Conservation (phyloP, 2,797 vertebrate genomes). For the Limnodromus scolopaceus region DNA sequence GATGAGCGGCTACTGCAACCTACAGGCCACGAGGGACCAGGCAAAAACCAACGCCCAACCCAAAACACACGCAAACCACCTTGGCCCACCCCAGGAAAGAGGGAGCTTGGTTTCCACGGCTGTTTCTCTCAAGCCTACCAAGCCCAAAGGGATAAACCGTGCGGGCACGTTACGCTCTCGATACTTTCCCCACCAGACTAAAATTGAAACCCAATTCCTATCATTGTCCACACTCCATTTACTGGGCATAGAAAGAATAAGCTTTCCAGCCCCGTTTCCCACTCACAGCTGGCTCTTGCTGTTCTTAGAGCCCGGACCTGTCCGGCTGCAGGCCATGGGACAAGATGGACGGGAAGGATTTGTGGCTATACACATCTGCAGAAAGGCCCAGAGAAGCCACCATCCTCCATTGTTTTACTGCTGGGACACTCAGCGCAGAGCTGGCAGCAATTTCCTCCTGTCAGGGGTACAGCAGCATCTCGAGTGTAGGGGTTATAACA, state of each 20-base stretch:
- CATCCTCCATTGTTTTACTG: not conserved
- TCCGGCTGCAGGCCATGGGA: not conserved
- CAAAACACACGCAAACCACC: not conserved
- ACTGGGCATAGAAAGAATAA: not conserved
- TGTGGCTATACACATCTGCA: not conserved
- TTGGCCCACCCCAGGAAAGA: not conserved
- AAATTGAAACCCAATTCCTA: not conserved
- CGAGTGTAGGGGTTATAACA: accelerated
- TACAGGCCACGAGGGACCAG: not conserved
- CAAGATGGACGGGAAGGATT: not conserved
- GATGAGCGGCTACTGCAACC: not conserved
- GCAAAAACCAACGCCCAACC: not conserved
- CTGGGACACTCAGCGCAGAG: not conserved
- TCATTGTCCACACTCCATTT: not conserved
- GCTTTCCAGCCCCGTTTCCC: not conserved
- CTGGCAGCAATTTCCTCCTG: not conserved
- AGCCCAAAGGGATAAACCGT: not conserved
- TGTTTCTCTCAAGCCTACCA: not conserved
- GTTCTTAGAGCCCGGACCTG: not conserved
- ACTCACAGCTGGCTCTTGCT: not conserved
- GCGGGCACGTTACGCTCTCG: not conserved
- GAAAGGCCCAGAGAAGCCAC: not conserved
- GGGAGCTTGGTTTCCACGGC: not conserved
- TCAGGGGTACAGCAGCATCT: not conserved
- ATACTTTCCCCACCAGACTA: not conserved